Conservation (phyloP, 2,113 vertebrate genomes). For the Seriola quinqueradiata region DNA sequence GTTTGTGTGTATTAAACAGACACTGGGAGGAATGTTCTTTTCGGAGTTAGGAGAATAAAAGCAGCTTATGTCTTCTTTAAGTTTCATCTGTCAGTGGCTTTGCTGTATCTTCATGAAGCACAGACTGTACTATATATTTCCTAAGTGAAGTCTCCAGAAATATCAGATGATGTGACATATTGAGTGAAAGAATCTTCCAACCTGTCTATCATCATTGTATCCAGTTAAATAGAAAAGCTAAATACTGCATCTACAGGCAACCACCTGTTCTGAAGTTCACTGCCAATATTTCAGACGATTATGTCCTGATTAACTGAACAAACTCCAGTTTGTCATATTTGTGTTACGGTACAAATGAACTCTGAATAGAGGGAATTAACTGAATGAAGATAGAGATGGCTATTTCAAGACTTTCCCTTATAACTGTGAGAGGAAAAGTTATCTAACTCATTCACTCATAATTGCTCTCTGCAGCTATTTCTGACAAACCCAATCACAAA, state of each 20-base stretch:
- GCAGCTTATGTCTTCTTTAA: constrained; percentile 11
- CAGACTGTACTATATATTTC: neutral
- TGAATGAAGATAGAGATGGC: neutral
- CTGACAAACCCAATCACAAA: neutral
- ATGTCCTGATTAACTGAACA: no score
- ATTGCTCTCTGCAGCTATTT: constrained; percentile 18
- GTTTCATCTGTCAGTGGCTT: constrained; percentile 36
- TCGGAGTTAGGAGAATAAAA: neutral
- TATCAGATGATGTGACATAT: constrained; percentile 32
- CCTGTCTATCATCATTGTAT: neutral
- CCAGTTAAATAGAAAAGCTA: constrained; percentile 3
- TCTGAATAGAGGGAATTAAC: neutral
- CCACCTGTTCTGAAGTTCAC: constrained; percentile 1
- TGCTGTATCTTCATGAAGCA: constrained; percentile 10
- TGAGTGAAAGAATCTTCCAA: constrained; percentile 16
- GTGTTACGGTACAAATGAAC: neutral
- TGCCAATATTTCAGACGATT: neutral
- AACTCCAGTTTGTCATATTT: neutral
- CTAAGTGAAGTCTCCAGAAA: constrained; percentile 8
- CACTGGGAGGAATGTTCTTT: no score
- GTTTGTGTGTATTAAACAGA: neutral
- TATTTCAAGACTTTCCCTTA: constrained; percentile 2
- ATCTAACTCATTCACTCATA: constrained; percentile 1
- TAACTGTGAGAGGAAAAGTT: neutral
- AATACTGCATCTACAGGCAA: constrained; percentile 6